Base-by-base conservation (phyloP, 2,888 invertebrate genomes). In the Cephus sareptanus region DNA sequence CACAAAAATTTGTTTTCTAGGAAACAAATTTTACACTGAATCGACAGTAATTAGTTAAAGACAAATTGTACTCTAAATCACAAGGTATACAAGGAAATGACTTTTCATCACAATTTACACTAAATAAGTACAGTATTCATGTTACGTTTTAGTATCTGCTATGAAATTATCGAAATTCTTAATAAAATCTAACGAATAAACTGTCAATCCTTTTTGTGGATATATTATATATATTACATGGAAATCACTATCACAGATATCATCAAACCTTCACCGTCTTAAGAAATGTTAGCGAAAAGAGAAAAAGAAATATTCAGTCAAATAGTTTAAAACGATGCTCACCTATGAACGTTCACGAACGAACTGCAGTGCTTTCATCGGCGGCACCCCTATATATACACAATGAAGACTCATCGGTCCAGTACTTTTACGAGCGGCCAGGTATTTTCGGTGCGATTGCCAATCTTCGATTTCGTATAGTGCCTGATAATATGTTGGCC, bases 331-430 rank as follows among this genome's bases (percentile, higher is more conserved):
- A 76, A 68, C 77, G 86, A 84, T 86, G 85, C 88, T 88, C 84
- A 89, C 89, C 87, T 85, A 85, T 86, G 86, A 86, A 89, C 89
- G 90, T 85, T 89, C 88, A 83, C 86, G 83, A 84, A 81, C 85
- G 86, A 90, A 91, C 91, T 91, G 90, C 87, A 85, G 80, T 83
- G 85, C 84, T 86, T 85, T 85, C 86, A 82, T 83, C 74, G 77
- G 81, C 76, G 81, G 84, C 85, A 89, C 89, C 87, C 87, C 87
- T 90, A 90, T 91, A 90, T 91, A 91, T 90, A 91, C 88, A 89
- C 87, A 89, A 89, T 83, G 86, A 81, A 82, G 85, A 83, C 85
- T 85, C 83, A 81, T 80, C 80, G 82, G 68, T 82, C 78, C 82
- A 81, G 74, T 84, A 87, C 86, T 84, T 86, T 85, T 88, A 86